A percentile compares a stretch with the other conserved stretches of the same genome.
These are phyloP conservation scores for Aphidoletes aphidimyza DNA, from an alignment of 2,888 invertebrate genomes.

Conservation along the genomic window DNA sequence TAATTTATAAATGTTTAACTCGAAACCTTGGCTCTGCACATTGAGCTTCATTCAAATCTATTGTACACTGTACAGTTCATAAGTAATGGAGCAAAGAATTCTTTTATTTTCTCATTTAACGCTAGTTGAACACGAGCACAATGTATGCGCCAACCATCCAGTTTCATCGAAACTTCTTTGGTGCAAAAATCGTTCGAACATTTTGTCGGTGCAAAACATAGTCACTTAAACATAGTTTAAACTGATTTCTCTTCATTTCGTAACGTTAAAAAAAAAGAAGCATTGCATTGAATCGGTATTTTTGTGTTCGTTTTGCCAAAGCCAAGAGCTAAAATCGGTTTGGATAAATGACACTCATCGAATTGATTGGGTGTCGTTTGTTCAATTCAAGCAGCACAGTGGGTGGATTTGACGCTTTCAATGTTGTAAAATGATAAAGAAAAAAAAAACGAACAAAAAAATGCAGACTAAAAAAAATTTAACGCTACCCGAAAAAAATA, in stretches of 20 bases:
- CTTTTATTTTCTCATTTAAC: neutral
- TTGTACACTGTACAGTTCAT: neutral
- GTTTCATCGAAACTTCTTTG: neutral
- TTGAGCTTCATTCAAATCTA: neutral
- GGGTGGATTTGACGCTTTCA: neutral
- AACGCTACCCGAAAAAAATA: neutral
- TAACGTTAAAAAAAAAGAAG: no score
- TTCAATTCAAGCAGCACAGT: neutral
- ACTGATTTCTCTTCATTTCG: neutral
- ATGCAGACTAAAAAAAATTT: no score
- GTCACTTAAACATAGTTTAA: neutral
- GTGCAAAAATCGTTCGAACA: neutral
- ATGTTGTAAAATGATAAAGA: neutral
- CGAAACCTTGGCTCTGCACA: neutral
- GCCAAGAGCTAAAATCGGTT: neutral
- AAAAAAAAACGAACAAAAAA: neutral
- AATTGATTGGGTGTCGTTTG: slow-evolving; percentile 4
- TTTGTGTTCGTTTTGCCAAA: neutral
- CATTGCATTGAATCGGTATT: neutral
- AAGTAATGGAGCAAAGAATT: neutral
- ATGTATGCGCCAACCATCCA: neutral
- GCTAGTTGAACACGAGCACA: neutral
- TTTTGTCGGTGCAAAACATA: neutral
- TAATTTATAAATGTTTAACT: neutral
- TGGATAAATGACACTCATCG: neutral